Base-by-base conservation (phyloP, 2,797 vertebrate species). In the Meriones psammophilus region DNA sequence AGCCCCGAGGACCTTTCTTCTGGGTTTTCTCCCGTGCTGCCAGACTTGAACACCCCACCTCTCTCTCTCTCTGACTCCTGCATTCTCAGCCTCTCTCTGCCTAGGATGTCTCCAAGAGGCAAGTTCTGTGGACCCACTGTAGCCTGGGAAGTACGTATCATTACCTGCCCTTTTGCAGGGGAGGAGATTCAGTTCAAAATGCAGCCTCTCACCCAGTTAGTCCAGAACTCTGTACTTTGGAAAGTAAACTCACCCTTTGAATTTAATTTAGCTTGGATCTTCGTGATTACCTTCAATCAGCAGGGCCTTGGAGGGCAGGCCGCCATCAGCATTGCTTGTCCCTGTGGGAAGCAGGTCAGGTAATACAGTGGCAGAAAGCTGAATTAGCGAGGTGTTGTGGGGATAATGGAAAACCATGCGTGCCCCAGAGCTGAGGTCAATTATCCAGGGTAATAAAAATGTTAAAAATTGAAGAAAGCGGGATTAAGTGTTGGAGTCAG, bases 191-290 rank as follows among this genome's bases (percentile, higher is more conserved):
- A 71, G 39, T 86, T 97, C 92, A 94, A 94, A 97, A 92, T 77
- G 66, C 93, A 84, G 66, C 69, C 90, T 95, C 50, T 7, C 39
- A 64, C 73, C 91, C 88, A 93, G 96, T 97, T 94, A 96, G 42
- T 76, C 30, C 92, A 92, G 85, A 96, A 76, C 18, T n/a, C 92
- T 88, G 91, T 81, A n/a, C 80, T 94, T 74, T 56, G 85, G 86
- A 94, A 97, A 96, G 92, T 81, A 92, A 93, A 88, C 8, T 88
- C 71, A 92, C 92, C 68, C 74, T 96, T 89, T 46, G 91, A 94
- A 89, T 96, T 91, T 69, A 95, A 92, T 95, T 96, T 79, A 39
- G 36, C 73, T 71, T 39, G 78, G 77, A 81, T 94, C 88, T 71
- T 58, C 69, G 77, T 69, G 92, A 93, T 92, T 69, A 58, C 54